These are phyloP conservation scores for Lampris incognitus DNA, from an alignment of 2,113 vertebrate species.

Conservation along the genomic window DNA sequence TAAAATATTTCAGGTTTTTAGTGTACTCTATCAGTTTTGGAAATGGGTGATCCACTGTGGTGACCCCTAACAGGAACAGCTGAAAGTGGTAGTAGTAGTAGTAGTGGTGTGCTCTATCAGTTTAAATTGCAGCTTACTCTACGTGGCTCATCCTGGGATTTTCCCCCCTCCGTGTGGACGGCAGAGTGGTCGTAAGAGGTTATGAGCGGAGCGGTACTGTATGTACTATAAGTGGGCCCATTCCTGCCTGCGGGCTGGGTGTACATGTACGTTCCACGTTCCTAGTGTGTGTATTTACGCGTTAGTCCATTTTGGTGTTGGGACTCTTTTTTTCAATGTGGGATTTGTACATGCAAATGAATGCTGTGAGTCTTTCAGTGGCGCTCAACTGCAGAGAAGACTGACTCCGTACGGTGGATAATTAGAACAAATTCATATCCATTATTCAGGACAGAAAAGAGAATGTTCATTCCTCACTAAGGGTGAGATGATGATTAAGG, in stretches of 20 bases:
- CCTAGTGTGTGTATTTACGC: neutral
- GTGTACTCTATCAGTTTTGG: too few species aligned
- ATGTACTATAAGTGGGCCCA: too few species aligned
- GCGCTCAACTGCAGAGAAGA: neutral
- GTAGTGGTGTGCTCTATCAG: too few species aligned
- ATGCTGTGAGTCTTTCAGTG: conserved; percentile 12
- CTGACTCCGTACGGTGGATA: neutral
- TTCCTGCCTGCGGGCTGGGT: neutral
- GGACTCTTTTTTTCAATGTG: neutral
- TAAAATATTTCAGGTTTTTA: too few species aligned
- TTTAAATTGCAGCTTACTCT: too few species aligned
- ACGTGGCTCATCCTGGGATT: too few species aligned
- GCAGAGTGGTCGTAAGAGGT: too few species aligned
- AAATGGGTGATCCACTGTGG: too few species aligned
- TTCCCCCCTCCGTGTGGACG: too few species aligned
- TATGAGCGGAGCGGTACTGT: too few species aligned
- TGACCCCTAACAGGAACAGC: too few species aligned
- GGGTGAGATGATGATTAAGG: conserved; percentile 12
- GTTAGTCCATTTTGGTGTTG: neutral
- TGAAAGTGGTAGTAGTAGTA: too few species aligned
- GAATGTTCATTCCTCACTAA: conserved; percentile 2
- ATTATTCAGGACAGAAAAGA: neutral
- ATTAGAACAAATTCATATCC: neutral
- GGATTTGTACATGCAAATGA: conserved; percentile 8
- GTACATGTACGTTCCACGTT: neutral